These are phyloP conservation scores for Cheilosia urbana DNA, from an alignment of 2,888 invertebrate species.

Conservation along the genomic window DNA sequence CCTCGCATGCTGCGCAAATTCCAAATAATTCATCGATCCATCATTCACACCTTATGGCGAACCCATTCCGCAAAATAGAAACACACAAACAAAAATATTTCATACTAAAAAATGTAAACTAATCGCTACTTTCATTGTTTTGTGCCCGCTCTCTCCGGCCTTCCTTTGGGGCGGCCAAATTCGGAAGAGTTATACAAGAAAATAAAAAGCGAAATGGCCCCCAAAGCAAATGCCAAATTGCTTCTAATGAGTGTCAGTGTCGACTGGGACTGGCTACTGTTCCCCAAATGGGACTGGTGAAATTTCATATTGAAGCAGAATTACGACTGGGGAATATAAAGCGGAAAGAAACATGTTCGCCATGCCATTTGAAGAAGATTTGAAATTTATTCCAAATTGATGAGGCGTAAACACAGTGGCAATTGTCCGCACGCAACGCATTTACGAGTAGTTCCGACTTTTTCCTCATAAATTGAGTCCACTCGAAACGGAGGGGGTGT, in stretches of 20 bases:
- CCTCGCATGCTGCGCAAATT: conserved; percentile 24
- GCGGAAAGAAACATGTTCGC: background rate
- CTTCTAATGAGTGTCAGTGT: conserved; percentile 55
- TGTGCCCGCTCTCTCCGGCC: background rate
- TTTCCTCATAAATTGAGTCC: conserved; percentile 11
- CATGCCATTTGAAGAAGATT: background rate
- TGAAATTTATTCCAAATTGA: conserved; percentile 40
- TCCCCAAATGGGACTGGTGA: conserved; percentile 50
- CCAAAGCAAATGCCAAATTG: conserved; percentile 64
- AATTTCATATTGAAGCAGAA: conserved; percentile 43
- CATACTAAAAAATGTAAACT: background rate
- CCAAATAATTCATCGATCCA: conserved; percentile 45
- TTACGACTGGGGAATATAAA: conserved; percentile 20
- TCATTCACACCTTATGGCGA: conserved; percentile 46
- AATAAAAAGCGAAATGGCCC: conserved; percentile 71
- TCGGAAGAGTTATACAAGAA: conserved; percentile 60
- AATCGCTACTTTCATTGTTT: conserved; percentile 33
- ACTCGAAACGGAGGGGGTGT: background rate
- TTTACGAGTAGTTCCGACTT: conserved; percentile 15
- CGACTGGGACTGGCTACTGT: conserved; percentile 29
- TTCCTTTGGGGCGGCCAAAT: conserved; percentile 24
- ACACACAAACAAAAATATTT: background rate
- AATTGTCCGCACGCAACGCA: conserved; percentile 28
- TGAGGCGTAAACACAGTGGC: conserved; percentile 14
- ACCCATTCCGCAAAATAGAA: conserved; percentile 34